Evolutionary conservation across 2,888 invertebrate species (phyloP).

Genomic region (Scrobipalpa atriplicella): DNA sequence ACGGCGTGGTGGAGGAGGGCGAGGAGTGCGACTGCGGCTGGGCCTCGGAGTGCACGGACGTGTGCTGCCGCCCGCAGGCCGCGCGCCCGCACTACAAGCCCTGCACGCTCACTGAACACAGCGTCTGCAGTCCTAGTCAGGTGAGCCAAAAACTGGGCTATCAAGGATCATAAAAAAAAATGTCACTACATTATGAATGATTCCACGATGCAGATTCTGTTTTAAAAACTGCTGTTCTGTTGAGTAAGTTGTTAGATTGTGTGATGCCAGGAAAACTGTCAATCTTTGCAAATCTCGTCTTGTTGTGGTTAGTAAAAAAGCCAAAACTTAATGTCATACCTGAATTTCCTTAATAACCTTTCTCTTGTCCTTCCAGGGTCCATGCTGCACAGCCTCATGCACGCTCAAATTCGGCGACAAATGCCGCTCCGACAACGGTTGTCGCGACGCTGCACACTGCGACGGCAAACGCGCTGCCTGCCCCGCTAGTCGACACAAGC

Average conservation of each 20-base stretch:
- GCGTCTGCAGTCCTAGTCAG: slow-evolving; percentile 92
- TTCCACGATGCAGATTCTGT: no score
- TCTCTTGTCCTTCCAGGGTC: slow-evolving; percentile 85
- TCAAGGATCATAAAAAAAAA: background rate
- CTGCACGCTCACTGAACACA: slow-evolving; percentile 92
- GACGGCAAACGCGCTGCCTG: slow-evolving; percentile 94
- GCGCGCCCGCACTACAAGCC: slow-evolving; percentile 92
- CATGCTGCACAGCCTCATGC: slow-evolving; percentile 96
- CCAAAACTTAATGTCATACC: background rate
- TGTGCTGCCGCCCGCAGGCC: slow-evolving; percentile 96
- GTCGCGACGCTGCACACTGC: slow-evolving; percentile 96
- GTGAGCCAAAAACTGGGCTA: slow-evolving; percentile 58
- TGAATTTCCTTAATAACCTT: background rate
- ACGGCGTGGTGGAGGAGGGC: slow-evolving; percentile 97
- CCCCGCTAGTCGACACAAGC: slow-evolving; percentile 95
- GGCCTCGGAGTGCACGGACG: slow-evolving; percentile 97
- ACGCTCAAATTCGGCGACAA: slow-evolving; percentile 92
- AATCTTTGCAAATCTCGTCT: no score
- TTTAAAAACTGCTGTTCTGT: no score
- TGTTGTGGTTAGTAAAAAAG: no score
- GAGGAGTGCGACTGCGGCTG: slow-evolving; percentile 99
- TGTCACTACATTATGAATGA: no score
- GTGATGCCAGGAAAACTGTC: no score
- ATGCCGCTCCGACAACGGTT: slow-evolving; percentile 97
- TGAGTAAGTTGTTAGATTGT: no score